Evolutionary conservation across 64 coral and sea anemone species (phyloP).

Genomic region (Actinia equina): DNA sequence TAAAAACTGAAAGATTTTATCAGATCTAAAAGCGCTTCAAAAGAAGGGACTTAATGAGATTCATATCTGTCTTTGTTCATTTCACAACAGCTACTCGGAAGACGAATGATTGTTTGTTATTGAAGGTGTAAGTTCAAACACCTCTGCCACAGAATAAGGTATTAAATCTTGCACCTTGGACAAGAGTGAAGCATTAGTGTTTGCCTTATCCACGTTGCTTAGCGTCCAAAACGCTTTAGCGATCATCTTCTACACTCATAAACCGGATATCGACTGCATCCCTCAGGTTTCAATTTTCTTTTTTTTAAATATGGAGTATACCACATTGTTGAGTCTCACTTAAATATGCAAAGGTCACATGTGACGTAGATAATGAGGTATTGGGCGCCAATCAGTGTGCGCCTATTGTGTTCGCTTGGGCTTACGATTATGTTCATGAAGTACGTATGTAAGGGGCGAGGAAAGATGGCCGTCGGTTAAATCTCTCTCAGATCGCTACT

Average conservation of each 20-base stretch:
- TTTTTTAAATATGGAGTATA: slow-evolving; percentile 15
- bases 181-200: neutral
- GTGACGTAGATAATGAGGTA: slow-evolving; percentile 6
- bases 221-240: slow-evolving; percentile 9
- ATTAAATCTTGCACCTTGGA: neutral
- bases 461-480: slow-evolving; percentile 21
- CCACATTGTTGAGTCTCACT: slow-evolving; percentile 17
- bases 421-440: slow-evolving; percentile 25
- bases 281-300: slow-evolving; percentile 26
- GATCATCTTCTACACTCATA: neutral
- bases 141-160: slow-evolving; percentile 1
- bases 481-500: slow-evolving; percentile 1
- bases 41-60: slow-evolving; percentile 16
- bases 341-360: slow-evolving; percentile 33
- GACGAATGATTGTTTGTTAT: neutral
- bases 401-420: slow-evolving; percentile 20
- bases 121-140: slow-evolving; percentile 12
- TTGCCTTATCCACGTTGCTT: neutral
- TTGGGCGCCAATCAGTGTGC: slow-evolving; percentile 8
- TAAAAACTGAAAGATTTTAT: neutral
- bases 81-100: slow-evolving; percentile 6
- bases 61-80: slow-evolving; percentile 25
- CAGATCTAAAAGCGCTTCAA: slow-evolving; percentile 5
- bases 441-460: slow-evolving; percentile 18
- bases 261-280: slow-evolving; percentile 21